Evolutionary conservation across 30 jellyfish, hydroid and myxozoan species (phyloP).

Genomic region (Pelagia noctiluca): DNA sequence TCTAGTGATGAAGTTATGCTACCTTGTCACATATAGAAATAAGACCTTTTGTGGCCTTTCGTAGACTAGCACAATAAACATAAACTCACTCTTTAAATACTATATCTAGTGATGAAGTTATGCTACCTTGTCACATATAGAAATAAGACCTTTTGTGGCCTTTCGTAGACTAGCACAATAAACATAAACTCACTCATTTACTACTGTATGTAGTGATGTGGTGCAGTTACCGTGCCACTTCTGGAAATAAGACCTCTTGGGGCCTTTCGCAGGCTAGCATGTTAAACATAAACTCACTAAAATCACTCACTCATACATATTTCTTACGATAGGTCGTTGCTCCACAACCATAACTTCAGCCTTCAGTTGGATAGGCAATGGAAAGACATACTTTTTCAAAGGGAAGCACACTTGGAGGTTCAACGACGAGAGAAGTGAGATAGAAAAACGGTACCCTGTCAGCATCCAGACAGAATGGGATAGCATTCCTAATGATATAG

Average conservation of each 20-base stretch:
- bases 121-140: too few relatives aligned
- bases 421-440: conserved; percentile 50
- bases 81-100: too few relatives aligned
- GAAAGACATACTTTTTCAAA: conserved; percentile 71
- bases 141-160: background rate
- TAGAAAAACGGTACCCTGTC: conserved; percentile 70
- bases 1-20: too few relatives aligned
- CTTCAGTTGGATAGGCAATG: conserved; percentile 79
- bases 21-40: background rate
- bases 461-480: conserved; percentile 45
- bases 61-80: background rate
- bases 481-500: conserved; percentile 66
- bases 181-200: too few relatives aligned
- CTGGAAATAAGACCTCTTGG: too few relatives aligned
- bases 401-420: conserved; percentile 67
- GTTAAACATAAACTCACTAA: too few relatives aligned
- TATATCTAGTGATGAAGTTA: too few relatives aligned
- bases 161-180: too few relatives aligned
- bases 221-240: too few relatives aligned
- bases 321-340: conserved; percentile 52
- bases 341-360: conserved; percentile 63
- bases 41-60: background rate
- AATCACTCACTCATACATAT: background rate
- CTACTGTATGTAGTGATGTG: too few relatives aligned
- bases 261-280: too few relatives aligned